Percentiles rank a stretch among this genome's conserved stretches.
Conservation (phyloP, 2,113 vertebrate species). For the Blennius ocellaris region DNA sequence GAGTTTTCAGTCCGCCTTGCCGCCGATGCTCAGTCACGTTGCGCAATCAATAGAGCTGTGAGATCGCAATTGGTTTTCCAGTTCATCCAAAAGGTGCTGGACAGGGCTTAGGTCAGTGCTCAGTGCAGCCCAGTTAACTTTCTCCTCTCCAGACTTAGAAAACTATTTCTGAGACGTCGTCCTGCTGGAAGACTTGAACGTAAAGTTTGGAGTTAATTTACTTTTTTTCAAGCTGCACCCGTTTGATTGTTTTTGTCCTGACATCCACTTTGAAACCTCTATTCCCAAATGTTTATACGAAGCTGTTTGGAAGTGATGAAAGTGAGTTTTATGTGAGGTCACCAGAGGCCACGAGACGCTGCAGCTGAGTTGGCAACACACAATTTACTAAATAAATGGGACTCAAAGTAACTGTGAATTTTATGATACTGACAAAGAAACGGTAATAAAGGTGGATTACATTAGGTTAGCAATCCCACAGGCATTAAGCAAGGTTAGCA, state of each 20-base stretch:
- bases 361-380: not conserved
- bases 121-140: too few relatives aligned
- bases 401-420: not conserved
- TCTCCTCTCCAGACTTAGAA: too few relatives aligned
- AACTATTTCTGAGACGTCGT: not conserved
- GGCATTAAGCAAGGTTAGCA: too few relatives aligned
- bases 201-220: too few relatives aligned
- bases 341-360: not conserved
- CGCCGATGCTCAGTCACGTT: not conserved
- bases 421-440: not conserved
- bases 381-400: too few relatives aligned
- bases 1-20: not conserved
- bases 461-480: not conserved
- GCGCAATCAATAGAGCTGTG: not conserved
- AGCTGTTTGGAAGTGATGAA: not conserved
- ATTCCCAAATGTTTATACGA: not conserved
- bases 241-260: not conserved
- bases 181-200: not conserved
- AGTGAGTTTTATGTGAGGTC: not conserved
- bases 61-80: not conserved
- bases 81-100: slow-evolving; percentile 1
- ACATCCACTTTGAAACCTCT: not conserved
- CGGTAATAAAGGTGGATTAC: not conserved
- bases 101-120: too few relatives aligned
- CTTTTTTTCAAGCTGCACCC: not conserved